Conservation (phyloP, 2,888 invertebrate species). For the Lissonota sp. region DNA sequence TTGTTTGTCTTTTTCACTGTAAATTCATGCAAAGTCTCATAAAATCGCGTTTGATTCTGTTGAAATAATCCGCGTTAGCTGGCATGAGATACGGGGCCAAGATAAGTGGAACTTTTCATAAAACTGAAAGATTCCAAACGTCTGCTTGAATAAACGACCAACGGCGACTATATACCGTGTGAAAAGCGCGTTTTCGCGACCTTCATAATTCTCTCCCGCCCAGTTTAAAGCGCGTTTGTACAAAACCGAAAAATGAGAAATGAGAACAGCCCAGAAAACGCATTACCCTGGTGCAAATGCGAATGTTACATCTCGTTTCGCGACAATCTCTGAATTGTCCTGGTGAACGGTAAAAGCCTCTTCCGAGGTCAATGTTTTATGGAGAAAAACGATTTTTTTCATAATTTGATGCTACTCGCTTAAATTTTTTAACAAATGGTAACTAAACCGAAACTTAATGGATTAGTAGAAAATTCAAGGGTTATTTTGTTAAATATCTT, state of each 20-base stretch:
- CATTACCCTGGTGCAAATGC: constrained; percentile 31
- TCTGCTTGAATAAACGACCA: constrained; percentile 43
- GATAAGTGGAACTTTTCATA: constrained; percentile 60
- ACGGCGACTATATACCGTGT: constrained; percentile 32
- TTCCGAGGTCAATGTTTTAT: background rate
- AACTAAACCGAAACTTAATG: too few species aligned
- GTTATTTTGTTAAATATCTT: too few species aligned
- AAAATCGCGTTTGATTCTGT: too few species aligned
- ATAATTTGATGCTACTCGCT: too few species aligned
- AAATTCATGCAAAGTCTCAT: too few species aligned
- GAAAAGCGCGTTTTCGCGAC: constrained; percentile 38
- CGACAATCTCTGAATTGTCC: constrained; percentile 32
- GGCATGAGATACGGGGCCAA: too few species aligned
- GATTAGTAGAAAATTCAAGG: too few species aligned
- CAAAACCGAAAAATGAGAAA: constrained; percentile 39
- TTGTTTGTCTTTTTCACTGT: too few species aligned
- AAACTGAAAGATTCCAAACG: constrained; percentile 68
- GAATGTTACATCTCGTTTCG: constrained; percentile 25
- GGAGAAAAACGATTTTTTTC: constrained; percentile 8
- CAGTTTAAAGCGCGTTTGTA: constrained; percentile 46
- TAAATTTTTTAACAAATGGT: too few species aligned
- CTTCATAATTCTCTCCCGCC: constrained; percentile 54
- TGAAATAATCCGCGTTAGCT: too few species aligned
- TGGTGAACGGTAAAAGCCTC: constrained; percentile 5
- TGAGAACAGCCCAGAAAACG: constrained; percentile 32